These are phyloP conservation scores for Malurus elegans DNA, from an alignment of 2,113 vertebrate genomes.

Conservation along the genomic window DNA sequence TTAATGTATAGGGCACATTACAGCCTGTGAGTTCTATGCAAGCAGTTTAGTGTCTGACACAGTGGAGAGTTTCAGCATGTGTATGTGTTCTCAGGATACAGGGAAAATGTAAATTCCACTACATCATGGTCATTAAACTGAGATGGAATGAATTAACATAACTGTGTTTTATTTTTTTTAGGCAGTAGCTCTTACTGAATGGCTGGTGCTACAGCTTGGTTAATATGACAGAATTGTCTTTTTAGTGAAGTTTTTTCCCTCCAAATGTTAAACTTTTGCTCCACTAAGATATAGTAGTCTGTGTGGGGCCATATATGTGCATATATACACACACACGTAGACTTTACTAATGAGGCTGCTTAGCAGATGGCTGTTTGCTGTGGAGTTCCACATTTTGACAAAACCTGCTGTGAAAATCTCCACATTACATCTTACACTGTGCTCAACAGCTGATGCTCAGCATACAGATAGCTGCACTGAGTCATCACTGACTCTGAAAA, in stretches of 20 bases:
- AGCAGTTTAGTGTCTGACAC: not conserved
- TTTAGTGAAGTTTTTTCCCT: not conserved
- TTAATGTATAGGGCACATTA: not conserved
- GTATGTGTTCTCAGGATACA: not conserved
- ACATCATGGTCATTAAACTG: not conserved
- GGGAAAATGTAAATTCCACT: not conserved
- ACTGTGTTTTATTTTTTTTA: not conserved
- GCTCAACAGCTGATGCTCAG: slow-evolving; percentile 59
- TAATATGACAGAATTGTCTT: not conserved
- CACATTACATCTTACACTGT: slow-evolving; percentile 43
- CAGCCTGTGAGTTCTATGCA: not conserved
- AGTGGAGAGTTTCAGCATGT: not conserved
- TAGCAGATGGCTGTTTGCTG: slow-evolving; percentile 63
- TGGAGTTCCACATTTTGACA: slow-evolving; percentile 57
- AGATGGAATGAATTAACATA: not conserved
- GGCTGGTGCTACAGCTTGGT: not conserved
- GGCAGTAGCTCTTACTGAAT: not conserved
- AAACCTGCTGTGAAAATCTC: slow-evolving; percentile 58
- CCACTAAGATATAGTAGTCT: not conserved
- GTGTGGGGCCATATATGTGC: not conserved
- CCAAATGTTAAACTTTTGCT: not conserved
- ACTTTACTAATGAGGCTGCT: slow-evolving; percentile 6
- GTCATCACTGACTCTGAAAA: slow-evolving; percentile 52
- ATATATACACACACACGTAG: not conserved
- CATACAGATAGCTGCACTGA: slow-evolving; percentile 44